phyloP scores from a whole-genome alignment of 2,888 invertebrate species.

The Rhyacophila evoluta region DNA sequence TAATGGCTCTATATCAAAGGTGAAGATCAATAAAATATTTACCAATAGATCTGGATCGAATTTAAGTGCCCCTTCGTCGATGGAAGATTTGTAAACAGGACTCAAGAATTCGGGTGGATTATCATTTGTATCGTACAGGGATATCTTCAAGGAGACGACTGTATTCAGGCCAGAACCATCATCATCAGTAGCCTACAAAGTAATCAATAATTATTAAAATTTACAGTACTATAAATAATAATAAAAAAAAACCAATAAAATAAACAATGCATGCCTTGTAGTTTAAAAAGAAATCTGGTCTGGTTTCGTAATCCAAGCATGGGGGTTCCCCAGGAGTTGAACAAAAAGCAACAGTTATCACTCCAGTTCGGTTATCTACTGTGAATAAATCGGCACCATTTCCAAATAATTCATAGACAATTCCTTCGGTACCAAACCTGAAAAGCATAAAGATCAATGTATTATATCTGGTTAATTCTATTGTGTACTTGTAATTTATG shows the following conservation, averaged over 20 bases:
- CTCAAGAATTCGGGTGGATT: constrained; percentile 87
- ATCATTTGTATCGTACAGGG: constrained; percentile 88
- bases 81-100: constrained; percentile 80
- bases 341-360: constrained; percentile 84
- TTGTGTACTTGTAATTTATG: too few relatives aligned
- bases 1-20: too few relatives aligned
- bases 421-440: constrained; percentile 84
- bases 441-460: not conserved
- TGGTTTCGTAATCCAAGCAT: constrained; percentile 88
- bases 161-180: constrained; percentile 83
- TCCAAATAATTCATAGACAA: constrained; percentile 86
- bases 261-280: constrained; percentile 74
- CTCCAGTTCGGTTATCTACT: constrained; percentile 84
- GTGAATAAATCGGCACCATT: constrained; percentile 85
- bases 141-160: constrained; percentile 83
- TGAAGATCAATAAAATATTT: too few relatives aligned
- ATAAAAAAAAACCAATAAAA: too few relatives aligned
- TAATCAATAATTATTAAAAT: not conserved
- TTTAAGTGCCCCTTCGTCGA: constrained; percentile 87
- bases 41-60: constrained; percentile 81
- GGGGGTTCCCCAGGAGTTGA: constrained; percentile 74
- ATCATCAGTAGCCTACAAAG: constrained; percentile 83
- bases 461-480: too few relatives aligned
- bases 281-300: constrained; percentile 84
- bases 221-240: too few relatives aligned